Percentiles rank a stretch among this genome's conserved stretches.
These are phyloP conservation scores for Habropoda laboriosa DNA, from an alignment of 1,140 invertebrate species.

Conservation along the genomic window DNA sequence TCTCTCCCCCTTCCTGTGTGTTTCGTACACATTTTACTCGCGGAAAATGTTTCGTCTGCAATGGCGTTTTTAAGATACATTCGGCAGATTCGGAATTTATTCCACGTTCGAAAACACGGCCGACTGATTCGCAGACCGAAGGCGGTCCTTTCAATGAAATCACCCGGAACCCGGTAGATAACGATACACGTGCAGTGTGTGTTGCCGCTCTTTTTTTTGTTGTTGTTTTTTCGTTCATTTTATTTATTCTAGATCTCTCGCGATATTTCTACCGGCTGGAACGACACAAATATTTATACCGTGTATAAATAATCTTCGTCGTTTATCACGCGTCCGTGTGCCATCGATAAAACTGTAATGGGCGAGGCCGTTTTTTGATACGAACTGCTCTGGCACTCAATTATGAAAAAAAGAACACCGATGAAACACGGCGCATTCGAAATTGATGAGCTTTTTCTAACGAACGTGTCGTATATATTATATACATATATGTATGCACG, in stretches of 20 bases:
- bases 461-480: too few species aligned
- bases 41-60: neutral
- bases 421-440: neutral
- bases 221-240: neutral
- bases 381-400: constrained; percentile 2
- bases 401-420: constrained; percentile 37
- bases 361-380: neutral
- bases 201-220: too few species aligned
- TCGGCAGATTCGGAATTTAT: constrained; percentile 18
- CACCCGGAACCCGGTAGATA: constrained; percentile 1
- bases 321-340: constrained; percentile 9
- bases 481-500: too few species aligned
- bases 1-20: too few species aligned
- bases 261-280: constrained; percentile 7
- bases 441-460: neutral
- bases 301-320: constrained; percentile 27
- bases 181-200: neutral
- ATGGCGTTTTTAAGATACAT: constrained; percentile 37
- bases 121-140: neutral
- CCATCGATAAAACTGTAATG: constrained; percentile 39
- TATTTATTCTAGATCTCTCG: constrained; percentile 13
- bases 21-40: constrained; percentile 38
- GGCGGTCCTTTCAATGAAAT: constrained; percentile 7
- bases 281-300: constrained; percentile 29
- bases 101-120: too few species aligned